Evolutionary conservation across 1,140 invertebrate genomes (phyloP).

Genomic region (Lethrus apterus): DNA sequence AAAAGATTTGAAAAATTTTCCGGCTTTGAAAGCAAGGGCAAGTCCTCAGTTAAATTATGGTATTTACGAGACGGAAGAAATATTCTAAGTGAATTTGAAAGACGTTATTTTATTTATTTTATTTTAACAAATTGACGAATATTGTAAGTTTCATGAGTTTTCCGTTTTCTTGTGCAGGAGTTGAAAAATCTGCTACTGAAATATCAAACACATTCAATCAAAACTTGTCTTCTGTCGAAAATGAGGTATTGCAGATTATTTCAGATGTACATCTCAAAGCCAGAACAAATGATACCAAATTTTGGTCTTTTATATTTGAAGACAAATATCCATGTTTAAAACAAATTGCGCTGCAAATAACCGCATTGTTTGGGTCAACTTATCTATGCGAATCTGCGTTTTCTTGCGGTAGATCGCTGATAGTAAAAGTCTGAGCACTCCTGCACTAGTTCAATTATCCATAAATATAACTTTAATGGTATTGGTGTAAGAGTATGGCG

Average conservation of each 20-base stretch:
- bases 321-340: constrained; percentile 15
- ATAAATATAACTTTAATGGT: too few relatives aligned
- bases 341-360: constrained; percentile 13
- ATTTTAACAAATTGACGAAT: too few relatives aligned
- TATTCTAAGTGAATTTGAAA: neutral
- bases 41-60: constrained; percentile 12
- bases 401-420: too few relatives aligned
- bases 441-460: too few relatives aligned
- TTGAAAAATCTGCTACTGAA: constrained; percentile 5
- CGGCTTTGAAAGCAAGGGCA: constrained; percentile 28
- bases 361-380: constrained; percentile 15
- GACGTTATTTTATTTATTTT: too few relatives aligned
- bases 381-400: constrained; percentile 15
- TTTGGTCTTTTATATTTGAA: constrained; percentile 13
- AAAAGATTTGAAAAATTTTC: neutral
- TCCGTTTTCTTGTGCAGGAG: too few relatives aligned
- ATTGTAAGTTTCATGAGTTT: too few relatives aligned
- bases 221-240: constrained; percentile 1
- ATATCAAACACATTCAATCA: constrained; percentile 10
- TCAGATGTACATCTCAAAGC: constrained; percentile 13
- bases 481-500: too few relatives aligned
- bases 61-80: constrained; percentile 14
- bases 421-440: too few relatives aligned
- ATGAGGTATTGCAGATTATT: constrained; percentile 8
- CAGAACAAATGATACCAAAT: constrained; percentile 8